Evolutionary conservation across 1,140 invertebrate genomes (phyloP).

Genomic region (Zaprionus africanus): DNA sequence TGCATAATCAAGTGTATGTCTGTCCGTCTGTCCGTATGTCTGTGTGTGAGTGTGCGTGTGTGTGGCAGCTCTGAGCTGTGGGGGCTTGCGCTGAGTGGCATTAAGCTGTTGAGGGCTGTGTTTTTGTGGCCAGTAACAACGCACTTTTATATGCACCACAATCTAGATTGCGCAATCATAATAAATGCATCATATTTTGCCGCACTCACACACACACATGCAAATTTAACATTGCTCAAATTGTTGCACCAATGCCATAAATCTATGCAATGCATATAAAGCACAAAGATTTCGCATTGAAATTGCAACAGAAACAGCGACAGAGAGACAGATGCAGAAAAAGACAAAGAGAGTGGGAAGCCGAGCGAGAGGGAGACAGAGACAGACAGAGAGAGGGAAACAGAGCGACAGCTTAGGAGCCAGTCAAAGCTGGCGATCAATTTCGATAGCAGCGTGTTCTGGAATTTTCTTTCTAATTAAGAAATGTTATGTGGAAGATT

Average conservation of each 20-base stretch:
- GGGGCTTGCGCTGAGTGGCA: slow-evolving; percentile 40
- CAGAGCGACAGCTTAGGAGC: background rate
- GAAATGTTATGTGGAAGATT: background rate
- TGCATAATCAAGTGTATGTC: slow-evolving; percentile 37
- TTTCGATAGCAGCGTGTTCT: background rate
- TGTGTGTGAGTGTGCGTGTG: slow-evolving; percentile 10
- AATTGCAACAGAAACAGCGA: slow-evolving; percentile 12
- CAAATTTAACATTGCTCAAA: slow-evolving; percentile 56
- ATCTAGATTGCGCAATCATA: slow-evolving; percentile 53
- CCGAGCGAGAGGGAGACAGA: background rate
- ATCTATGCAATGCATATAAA: slow-evolving; percentile 48
- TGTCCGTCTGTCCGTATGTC: background rate
- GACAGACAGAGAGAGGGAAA: background rate
- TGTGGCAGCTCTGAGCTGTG: slow-evolving; percentile 15
- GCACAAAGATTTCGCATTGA: slow-evolving; percentile 1
- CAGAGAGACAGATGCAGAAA: background rate
- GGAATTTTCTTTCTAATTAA: background rate
- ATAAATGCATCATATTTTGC: slow-evolving; percentile 64
- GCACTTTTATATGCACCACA: slow-evolving; percentile 63
- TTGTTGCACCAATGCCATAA: slow-evolving; percentile 68
- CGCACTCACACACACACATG: slow-evolving; percentile 6
- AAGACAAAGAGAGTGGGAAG: background rate
- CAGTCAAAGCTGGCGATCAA: background rate
- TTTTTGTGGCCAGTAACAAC: slow-evolving; percentile 58
- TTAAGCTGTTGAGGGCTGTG: slow-evolving; percentile 63